Base-by-base conservation (phyloP, 2,113 vertebrate genomes). In the Dromas ardeola region DNA sequence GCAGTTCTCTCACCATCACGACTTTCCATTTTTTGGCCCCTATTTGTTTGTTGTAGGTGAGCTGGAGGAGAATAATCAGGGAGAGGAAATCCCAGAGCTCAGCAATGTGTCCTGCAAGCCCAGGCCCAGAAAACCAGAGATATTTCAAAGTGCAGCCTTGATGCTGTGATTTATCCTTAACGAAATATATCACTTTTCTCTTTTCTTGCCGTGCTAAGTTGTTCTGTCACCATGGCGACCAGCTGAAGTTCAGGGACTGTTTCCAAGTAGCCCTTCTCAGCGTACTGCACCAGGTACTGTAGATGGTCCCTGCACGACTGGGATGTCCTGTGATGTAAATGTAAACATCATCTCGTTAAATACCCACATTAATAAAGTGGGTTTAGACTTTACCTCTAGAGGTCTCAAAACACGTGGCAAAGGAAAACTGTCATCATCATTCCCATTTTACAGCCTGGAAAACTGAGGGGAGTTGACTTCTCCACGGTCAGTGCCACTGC, bases 161-260 rank as follows among this genome's bases (percentile, higher is more conserved):
- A 63, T 88, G 84, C 81, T 8, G 0, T 38, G 50, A 93, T 67
- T 91, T 95, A 81, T 61, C 92, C 71, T 29, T 65, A 47, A 29
- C 40, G 69, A 93, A 83, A 78, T 62, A 52, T 6, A 80, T 69
- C 2, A 5, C 92, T 93, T 84, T 87, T 62, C 76, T 55, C 50
- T 86, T 29, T 42, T 65, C 89, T 78, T 58, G 72, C 74, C 0
- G 5, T 0, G 3, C 69, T 90, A 52, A 94, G 93, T 21, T 42
- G 62, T 80, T 93, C 84, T 49, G 92, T 97, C 2, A 0, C 90
- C 80, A 90, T 78, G 93, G 93, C 7, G 15, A 97, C 87, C 20
- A 5, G 76, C 66, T 70, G 93, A 91, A 87, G 85, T 95, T 94
- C 81, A 50, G 93, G 94, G 86, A 90, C 81, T 12, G 4, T 70